Evolutionary conservation across 1,140 invertebrate species (phyloP).

Genomic region (Galendromus occidentalis): DNA sequence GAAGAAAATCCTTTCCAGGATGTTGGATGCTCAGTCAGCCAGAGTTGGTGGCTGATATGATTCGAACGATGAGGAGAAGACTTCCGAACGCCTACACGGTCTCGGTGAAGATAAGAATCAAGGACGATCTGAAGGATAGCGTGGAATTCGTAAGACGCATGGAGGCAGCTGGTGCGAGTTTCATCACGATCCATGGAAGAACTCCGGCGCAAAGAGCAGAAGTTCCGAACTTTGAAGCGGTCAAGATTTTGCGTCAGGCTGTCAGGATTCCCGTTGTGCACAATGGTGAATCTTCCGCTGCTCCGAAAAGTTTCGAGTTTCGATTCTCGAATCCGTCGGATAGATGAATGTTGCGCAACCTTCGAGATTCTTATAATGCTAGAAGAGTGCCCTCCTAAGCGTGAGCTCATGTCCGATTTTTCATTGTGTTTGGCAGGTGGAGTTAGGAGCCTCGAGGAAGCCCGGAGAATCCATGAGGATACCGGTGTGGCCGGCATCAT

Average conservation of each 20-base stretch:
- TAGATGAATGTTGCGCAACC: too few species aligned
- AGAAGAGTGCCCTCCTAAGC: too few species aligned
- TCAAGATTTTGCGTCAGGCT: conserved; percentile 48
- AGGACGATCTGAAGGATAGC: conserved; percentile 35
- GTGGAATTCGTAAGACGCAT: conserved; percentile 52
- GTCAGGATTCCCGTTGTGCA: conserved; percentile 61
- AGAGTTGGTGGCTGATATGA: conserved; percentile 56
- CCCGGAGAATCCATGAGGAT: background rate
- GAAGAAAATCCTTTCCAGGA: conserved; percentile 25
- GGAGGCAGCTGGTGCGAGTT: conserved; percentile 63
- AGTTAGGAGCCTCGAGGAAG: background rate
- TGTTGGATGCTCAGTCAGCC: conserved; percentile 38
- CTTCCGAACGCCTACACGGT: conserved; percentile 56
- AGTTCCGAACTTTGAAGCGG: conserved; percentile 48
- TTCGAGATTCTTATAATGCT: too few species aligned
- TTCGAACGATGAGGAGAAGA: conserved; percentile 48
- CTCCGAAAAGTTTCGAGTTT: too few species aligned
- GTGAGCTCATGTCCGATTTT: too few species aligned
- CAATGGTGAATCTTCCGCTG: conserved; percentile 58
- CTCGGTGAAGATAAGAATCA: conserved; percentile 75
- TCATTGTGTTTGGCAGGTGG: too few species aligned
- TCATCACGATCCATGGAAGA: conserved; percentile 71
- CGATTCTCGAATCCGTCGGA: too few species aligned
- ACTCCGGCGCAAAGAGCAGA: conserved; percentile 56
- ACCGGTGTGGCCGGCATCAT: conserved; percentile 42